Conservation (phyloP, 2,888 invertebrate species). For the Drosophila neutralis region DNA sequence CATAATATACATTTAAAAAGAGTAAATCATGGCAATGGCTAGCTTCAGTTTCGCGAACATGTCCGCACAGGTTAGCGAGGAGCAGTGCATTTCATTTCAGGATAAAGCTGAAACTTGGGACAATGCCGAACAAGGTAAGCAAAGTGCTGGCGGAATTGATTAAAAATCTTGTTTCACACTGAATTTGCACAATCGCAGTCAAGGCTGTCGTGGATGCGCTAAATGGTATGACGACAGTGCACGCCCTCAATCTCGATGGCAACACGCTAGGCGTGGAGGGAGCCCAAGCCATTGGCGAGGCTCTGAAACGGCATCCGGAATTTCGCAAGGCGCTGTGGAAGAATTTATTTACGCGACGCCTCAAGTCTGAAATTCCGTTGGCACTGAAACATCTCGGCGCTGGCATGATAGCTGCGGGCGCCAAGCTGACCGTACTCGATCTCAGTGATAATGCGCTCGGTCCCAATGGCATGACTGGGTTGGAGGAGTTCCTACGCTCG, state of each 20-base stretch:
- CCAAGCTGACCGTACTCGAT: conserved; percentile 93
- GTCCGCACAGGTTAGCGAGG: conserved; percentile 62
- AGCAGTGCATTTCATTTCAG: conserved; percentile 91
- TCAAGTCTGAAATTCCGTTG: conserved; percentile 97
- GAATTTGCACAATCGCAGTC: conserved; percentile 85
- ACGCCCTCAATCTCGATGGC: conserved; percentile 93
- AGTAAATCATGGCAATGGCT: conserved; percentile 40
- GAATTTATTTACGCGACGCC: conserved; percentile 97
- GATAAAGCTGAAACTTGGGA: conserved; percentile 92
- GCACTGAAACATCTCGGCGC: conserved; percentile 92
- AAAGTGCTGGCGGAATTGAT: background rate
- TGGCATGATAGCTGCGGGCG: conserved; percentile 92
- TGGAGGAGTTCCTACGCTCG: conserved; percentile 93
- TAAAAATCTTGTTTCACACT: background rate
- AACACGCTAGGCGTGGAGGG: conserved; percentile 97
- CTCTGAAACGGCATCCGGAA: conserved; percentile 91
- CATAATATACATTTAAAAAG: background rate
- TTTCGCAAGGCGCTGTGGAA: conserved; percentile 95
- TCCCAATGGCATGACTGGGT: conserved; percentile 95
- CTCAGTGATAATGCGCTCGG: conserved; percentile 99
- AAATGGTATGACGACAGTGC: conserved; percentile 88
- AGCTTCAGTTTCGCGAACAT: conserved; percentile 71
- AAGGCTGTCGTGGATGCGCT: conserved; percentile 91
- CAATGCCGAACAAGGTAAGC: conserved; percentile 91
- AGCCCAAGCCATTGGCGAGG: conserved; percentile 92